Conservation (phyloP, 2,113 vertebrate species). For the Vimba vimba region DNA sequence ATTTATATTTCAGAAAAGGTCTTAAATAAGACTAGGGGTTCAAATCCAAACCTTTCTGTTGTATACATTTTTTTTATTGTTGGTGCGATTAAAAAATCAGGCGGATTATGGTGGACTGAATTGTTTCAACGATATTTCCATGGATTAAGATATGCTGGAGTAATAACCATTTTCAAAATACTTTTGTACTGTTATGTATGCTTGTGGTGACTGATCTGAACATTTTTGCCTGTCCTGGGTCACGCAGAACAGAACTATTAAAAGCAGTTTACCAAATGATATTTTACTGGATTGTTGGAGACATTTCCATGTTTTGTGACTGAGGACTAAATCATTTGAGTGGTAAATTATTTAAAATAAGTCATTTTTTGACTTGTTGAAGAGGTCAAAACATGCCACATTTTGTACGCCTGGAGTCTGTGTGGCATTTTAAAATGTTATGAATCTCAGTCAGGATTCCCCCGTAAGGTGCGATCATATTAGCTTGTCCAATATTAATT, state of each 20-base stretch:
- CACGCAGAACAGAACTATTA: slow-evolving; percentile 18
- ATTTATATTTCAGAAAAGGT: slow-evolving; percentile 30
- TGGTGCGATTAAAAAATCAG: slow-evolving; percentile 14
- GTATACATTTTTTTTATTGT: background rate
- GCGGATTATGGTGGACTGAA: slow-evolving; percentile 33
- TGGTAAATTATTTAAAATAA: slow-evolving; percentile 40
- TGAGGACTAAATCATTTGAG: slow-evolving; percentile 33
- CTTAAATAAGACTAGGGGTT: background rate
- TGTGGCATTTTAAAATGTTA: slow-evolving; percentile 12
- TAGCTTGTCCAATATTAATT: background rate
- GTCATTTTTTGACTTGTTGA: background rate
- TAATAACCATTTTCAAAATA: slow-evolving; percentile 10
- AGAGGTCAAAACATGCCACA: background rate
- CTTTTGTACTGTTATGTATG: slow-evolving; percentile 25
- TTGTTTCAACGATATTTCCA: slow-evolving; percentile 30
- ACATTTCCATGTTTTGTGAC: slow-evolving; percentile 9
- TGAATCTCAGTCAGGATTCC: slow-evolving; percentile 21
- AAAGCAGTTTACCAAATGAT: slow-evolving; percentile 47
- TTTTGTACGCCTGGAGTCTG: slow-evolving; percentile 13
- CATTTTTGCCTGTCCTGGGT: background rate
- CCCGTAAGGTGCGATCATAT: slow-evolving; percentile 35
- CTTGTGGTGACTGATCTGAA: background rate
- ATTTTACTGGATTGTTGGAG: slow-evolving; percentile 20
- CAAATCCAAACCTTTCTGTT: slow-evolving; percentile 16
- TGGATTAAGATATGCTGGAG: slow-evolving; percentile 18